Evolutionary conservation across 2,888 invertebrate species (phyloP), one percentile per base, ranked within the genome.

Genomic region (Saturnia japonica): DNA sequence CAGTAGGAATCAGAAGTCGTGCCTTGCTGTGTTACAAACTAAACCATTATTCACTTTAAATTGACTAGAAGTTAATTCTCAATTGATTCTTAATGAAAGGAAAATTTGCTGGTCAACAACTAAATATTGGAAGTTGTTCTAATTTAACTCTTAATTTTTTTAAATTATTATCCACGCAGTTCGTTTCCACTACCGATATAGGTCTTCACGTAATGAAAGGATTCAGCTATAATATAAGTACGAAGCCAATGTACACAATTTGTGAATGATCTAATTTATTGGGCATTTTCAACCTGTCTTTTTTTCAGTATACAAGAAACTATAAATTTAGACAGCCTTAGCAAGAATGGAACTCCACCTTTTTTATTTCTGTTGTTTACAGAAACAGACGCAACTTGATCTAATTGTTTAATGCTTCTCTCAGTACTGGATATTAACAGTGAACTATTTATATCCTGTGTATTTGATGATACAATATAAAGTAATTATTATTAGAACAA

Each of bases 1-100:
- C 83, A 81, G 81, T 80, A 77, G 78, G 82, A 82, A 81, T 82
- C 82, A 83, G 82, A 77, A 86, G 85, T 88, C 86, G 83, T 87
- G 88, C 80, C 83, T 80, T 77, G 87, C 83, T 84, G 76, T 76
- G 78, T 78, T 78, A 77, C 76, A 72, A 79, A 79, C 75, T 76
- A 74, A 73, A 74, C 76, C 73, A 80, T 82, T 80, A 82, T 80
- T 82, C 74, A 80, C 77, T 67, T 76, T 78, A 79, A 76, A 72
- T 74, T 76, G 71, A 70, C 72, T 73, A 75, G 54, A 43, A 70
- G 71, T 77, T 77, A 79, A 78, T 79, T 78, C 77, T 74, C 74
- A 75, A 74, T 75, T 73, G 75, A 79, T 77, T 74, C 72, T 64
- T 74, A 78, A 75, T 74, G 70, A 70, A 67, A 66, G 42, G 42